A percentile compares a stretch with the other conserved stretches of the same genome.
These are phyloP conservation scores for Gryon sp. DNA, from an alignment of 1,140 invertebrate genomes.

Conservation along the genomic window DNA sequence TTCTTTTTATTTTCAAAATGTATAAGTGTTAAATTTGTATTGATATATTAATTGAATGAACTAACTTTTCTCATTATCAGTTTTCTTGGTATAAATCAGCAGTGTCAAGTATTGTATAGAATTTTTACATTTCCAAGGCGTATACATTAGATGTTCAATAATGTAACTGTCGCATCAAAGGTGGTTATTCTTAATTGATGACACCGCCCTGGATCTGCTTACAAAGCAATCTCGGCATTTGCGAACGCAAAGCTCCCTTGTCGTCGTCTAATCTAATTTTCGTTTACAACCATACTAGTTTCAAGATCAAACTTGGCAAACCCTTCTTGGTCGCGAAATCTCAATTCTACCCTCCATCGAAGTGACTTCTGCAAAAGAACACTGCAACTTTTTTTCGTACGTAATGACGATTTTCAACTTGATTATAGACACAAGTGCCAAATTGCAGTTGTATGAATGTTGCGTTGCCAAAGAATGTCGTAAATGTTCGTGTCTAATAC, in stretches of 20 bases:
- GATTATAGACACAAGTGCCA: conserved; percentile 74
- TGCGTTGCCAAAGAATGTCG: conserved; percentile 69
- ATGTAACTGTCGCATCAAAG: conserved; percentile 62
- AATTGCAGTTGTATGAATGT: conserved; percentile 54
- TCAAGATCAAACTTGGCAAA: conserved; percentile 73
- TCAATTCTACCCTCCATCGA: too few relatives aligned
- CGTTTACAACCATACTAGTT: conserved; percentile 66
- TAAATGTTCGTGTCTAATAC: too few relatives aligned
- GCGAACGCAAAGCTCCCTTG: conserved; percentile 62
- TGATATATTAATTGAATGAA: too few relatives aligned
- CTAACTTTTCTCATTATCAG: not conserved
- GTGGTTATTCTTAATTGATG: conserved; percentile 65
- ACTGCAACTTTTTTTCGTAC: too few relatives aligned
- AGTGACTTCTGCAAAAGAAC: too few relatives aligned
- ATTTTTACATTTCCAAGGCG: too few relatives aligned
- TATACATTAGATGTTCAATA: conserved; percentile 50
- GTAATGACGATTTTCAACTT: conserved; percentile 71
- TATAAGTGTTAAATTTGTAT: too few relatives aligned
- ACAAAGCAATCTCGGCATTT: conserved; percentile 72
- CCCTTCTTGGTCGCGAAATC: conserved; percentile 36
- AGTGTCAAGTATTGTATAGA: not conserved
- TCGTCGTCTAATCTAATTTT: conserved; percentile 72
- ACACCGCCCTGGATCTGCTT: conserved; percentile 69
- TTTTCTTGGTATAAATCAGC: not conserved
- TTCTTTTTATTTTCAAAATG: too few relatives aligned